A percentile compares a stretch with the other conserved stretches of the same genome.
Evolutionary conservation across 1,140 invertebrate species (phyloP).

Genomic region (Megalonaias nervosa): DNA sequence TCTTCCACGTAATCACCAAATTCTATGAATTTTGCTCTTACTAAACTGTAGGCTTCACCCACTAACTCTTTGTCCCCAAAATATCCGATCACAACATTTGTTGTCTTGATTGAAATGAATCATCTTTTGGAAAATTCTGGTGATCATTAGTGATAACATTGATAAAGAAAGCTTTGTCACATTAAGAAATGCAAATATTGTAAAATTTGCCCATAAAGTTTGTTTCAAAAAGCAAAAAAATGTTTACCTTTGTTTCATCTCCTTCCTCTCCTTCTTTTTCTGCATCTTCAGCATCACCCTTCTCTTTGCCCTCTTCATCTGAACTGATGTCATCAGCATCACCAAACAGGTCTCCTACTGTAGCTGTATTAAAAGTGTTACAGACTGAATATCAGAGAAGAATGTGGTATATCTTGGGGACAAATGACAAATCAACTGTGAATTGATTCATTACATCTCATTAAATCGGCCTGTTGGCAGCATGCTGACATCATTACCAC

Average conservation of each 20-base stretch:
- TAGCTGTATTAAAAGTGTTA: slow-evolving; percentile 47
- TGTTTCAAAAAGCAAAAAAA: neutral
- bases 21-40: too few relatives aligned
- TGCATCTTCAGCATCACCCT: slow-evolving; percentile 54
- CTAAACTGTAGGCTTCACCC: too few relatives aligned
- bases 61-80: too few relatives aligned
- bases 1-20: too few relatives aligned
- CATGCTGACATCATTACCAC: neutral
- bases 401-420: neutral
- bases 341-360: slow-evolving; percentile 85
- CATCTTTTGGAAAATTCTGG: too few relatives aligned
- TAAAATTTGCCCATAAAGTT: too few relatives aligned
- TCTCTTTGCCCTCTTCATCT: slow-evolving; percentile 61
- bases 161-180: too few relatives aligned
- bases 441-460: slow-evolving; percentile 4
- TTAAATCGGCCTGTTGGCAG: slow-evolving; percentile 6
- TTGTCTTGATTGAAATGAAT: too few relatives aligned
- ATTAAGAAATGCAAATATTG: too few relatives aligned
- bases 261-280: slow-evolving; percentile 49
- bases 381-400: neutral
- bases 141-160: too few relatives aligned
- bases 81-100: too few relatives aligned
- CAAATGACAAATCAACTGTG: neutral
- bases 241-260: slow-evolving; percentile 27
- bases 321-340: slow-evolving; percentile 93